Evolutionary conservation across 2,113 vertebrate species (phyloP).

Genomic region (Lipophrys pholis): DNA sequence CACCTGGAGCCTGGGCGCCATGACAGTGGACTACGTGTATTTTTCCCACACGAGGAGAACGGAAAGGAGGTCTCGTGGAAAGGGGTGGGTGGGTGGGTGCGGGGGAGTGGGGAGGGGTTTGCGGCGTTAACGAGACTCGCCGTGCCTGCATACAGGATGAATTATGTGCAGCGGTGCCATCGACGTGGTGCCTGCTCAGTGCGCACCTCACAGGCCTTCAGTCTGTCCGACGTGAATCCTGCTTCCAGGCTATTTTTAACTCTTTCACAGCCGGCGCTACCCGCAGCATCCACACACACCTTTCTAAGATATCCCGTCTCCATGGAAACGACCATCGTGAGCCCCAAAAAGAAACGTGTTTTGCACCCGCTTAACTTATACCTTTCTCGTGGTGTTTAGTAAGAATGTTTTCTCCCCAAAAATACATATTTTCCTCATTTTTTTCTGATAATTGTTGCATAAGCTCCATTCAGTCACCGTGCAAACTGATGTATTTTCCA

Average conservation of each 20-base stretch:
- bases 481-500: background rate
- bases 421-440: background rate
- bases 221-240: background rate
- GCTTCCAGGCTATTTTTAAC: constrained; percentile 10
- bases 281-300: constrained; percentile 26
- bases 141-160: too few species aligned
- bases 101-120: constrained; percentile 53
- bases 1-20: constrained; percentile 85
- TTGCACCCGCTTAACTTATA: background rate
- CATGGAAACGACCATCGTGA: constrained; percentile 78
- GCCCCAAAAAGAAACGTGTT: constrained; percentile 36
- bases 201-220: too few species aligned
- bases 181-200: background rate
- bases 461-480: background rate
- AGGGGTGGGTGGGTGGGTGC: too few species aligned
- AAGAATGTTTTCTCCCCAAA: background rate
- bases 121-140: background rate
- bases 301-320: constrained; percentile 67
- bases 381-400: background rate
- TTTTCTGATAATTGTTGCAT: background rate
- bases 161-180: background rate
- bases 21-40: constrained; percentile 67
- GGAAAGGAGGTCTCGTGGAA: background rate
- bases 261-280: background rate
- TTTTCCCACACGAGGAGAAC: constrained; percentile 34